These are phyloP conservation scores for Hipposideros larvatus DNA, from an alignment of 2,797 vertebrate genomes.

Conservation along the genomic window DNA sequence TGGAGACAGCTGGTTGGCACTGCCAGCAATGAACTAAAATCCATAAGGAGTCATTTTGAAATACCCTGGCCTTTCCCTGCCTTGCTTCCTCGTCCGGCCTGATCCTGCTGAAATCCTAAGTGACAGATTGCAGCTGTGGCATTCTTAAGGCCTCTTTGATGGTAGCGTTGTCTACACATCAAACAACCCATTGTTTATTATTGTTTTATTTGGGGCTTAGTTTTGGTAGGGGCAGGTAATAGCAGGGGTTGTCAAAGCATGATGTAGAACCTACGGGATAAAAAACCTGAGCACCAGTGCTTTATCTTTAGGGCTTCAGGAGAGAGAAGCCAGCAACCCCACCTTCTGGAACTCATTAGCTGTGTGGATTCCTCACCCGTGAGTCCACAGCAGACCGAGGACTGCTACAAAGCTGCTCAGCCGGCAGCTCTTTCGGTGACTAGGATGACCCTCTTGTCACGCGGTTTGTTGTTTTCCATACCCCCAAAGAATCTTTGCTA, in stretches of 20 bases:
- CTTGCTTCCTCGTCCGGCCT: background rate
- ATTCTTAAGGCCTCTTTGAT: background rate
- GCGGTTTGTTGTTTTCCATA: background rate
- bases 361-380: conserved; percentile 17
- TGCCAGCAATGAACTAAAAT: background rate
- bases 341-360: conserved; percentile 62
- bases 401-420: background rate
- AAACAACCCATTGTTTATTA: conserved; percentile 48
- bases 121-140: background rate
- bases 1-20: background rate
- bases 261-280: background rate
- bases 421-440: background rate
- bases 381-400: background rate
- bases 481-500: background rate
- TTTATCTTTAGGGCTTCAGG: background rate
- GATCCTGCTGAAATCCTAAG: background rate
- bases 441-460: conserved; percentile 10
- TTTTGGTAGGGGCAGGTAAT: background rate
- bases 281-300: background rate
- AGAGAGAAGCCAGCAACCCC: background rate
- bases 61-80: background rate
- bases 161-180: background rate
- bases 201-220: background rate
- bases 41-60: background rate
- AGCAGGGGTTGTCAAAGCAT: conserved; percentile 15